Evolutionary conservation across 2,113 vertebrate species (phyloP), one percentile per base, ranked within the genome.

Genomic region (Otis tarda): DNA sequence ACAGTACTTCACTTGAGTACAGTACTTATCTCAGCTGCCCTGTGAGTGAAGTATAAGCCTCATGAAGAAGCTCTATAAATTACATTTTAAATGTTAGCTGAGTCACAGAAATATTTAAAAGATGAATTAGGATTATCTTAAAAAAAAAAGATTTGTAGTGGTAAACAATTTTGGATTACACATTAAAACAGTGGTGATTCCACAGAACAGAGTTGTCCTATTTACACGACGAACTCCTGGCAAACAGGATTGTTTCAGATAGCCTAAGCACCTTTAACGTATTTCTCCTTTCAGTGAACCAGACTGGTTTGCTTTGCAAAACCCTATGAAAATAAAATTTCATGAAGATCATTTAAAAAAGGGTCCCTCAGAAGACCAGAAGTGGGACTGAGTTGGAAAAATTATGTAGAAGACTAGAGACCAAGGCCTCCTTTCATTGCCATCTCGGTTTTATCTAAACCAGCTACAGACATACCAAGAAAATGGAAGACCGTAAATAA

Each of bases 1-100:
- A 59, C 7, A 47, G 68, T 24, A 22, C 13, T 53, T 73, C 0
- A 0, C 23, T 47, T 1, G 0, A 25, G 14, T 19, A 25, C 33
- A 50, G 28, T 6, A 30, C 43, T 73, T 61, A 65, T 4, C 30
- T 63, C 59, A 64, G 67, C 30, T 71, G 18, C 22, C 12, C 31
- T 35, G 14, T 5, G n/a, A 61, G 41, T 27, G n/a, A 63, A 35
- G 23, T 5, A 9, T 7, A 3, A 81, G 28, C 31, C 47, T 81
- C 27, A 30, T 3, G 15, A 57, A 93, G 60, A 45, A 59, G 30
- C 23, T 59, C 7, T 7, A 49, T 60, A 84, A 84, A 82, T 10
- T 47, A 31, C 19, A 47, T 43, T 43, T 85, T 43, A 76, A 43
- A 39, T 4, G 6, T 37, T 23, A 93, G 31, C 41, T 27, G 55